Evolutionary conservation across 2,888 invertebrate species (phyloP).

Genomic region (Tridacna crocea): DNA sequence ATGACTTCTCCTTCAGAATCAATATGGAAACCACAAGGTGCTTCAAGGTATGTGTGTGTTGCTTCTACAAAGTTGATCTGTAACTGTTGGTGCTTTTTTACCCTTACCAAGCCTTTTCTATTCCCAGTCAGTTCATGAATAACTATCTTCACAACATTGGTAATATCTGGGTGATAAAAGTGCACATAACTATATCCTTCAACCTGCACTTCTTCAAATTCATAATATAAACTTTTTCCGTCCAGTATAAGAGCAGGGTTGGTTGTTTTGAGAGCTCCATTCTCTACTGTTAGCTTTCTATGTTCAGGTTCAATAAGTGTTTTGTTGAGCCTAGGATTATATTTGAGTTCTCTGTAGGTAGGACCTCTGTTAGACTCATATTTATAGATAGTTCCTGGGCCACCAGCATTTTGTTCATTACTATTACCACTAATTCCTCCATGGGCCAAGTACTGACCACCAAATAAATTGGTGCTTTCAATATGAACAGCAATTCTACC

Average conservation of each 20-base stretch:
- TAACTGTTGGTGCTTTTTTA: slow-evolving; percentile 68
- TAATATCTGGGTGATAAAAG: slow-evolving; percentile 70
- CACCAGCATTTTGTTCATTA: slow-evolving; percentile 61
- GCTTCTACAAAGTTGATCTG: slow-evolving; percentile 71
- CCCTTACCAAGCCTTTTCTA: slow-evolving; percentile 71
- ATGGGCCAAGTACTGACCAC: slow-evolving; percentile 67
- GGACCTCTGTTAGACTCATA: slow-evolving; percentile 75
- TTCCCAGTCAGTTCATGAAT: slow-evolving; percentile 77
- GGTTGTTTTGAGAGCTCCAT: slow-evolving; percentile 60
- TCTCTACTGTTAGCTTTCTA: slow-evolving; percentile 69
- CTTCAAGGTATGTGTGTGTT: slow-evolving; percentile 75
- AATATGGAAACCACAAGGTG: slow-evolving; percentile 75
- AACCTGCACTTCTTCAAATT: slow-evolving; percentile 75
- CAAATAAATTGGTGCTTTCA: slow-evolving; percentile 66
- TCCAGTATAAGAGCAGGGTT: slow-evolving; percentile 76
- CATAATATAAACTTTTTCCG: slow-evolving; percentile 65
- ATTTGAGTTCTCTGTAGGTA: slow-evolving; percentile 75
- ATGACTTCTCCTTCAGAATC: slow-evolving; percentile 72
- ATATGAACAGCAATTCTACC: slow-evolving; percentile 73
- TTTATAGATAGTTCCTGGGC: slow-evolving; percentile 76
- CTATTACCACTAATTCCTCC: slow-evolving; percentile 63
- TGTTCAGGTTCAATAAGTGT: slow-evolving; percentile 72
- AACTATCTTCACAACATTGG: slow-evolving; percentile 61
- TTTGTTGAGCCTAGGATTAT: slow-evolving; percentile 70
- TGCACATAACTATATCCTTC: slow-evolving; percentile 74